A percentile compares a stretch with the other conserved stretches of the same genome.
These are phyloP conservation scores for Crioceris asparagi DNA, from an alignment of 2,888 invertebrate species.

Conservation along the genomic window DNA sequence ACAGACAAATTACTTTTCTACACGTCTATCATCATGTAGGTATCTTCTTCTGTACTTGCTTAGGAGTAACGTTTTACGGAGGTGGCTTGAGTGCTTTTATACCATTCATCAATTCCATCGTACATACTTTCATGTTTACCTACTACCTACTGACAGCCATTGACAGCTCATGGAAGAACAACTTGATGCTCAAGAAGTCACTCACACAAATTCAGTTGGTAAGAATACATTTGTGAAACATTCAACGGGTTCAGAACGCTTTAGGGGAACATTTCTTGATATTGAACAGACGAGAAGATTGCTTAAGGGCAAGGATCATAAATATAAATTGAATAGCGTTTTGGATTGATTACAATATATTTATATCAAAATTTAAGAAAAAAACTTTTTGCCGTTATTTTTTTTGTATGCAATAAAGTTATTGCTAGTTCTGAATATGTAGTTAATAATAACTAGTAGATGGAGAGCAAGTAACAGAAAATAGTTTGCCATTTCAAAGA, in stretches of 20 bases:
- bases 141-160: slow-evolving; percentile 70
- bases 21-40: slow-evolving; percentile 81
- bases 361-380: too few relatives aligned
- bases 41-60: slow-evolving; percentile 62
- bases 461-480: too few relatives aligned
- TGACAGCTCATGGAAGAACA: slow-evolving; percentile 53
- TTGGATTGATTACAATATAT: too few relatives aligned
- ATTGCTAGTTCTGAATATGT: too few relatives aligned
- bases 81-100: slow-evolving; percentile 56
- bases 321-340: slow-evolving; percentile 1
- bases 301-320: background rate
- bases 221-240: slow-evolving; percentile 25
- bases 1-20: slow-evolving; percentile 69
- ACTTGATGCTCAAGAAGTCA: slow-evolving; percentile 72
- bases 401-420: too few relatives aligned
- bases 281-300: too few relatives aligned
- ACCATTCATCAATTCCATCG: slow-evolving; percentile 59
- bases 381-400: too few relatives aligned
- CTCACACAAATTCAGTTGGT: slow-evolving; percentile 77
- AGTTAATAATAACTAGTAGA: too few relatives aligned
- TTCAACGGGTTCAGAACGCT: background rate
- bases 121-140: slow-evolving; percentile 73
- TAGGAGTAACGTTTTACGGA: slow-evolving; percentile 47
- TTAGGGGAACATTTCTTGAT: too few relatives aligned
- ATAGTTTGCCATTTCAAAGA: too few relatives aligned